phyloP scores from a whole-genome alignment of 2,797 vertebrate genomes.

The Tokudaia tokunoshimensis region DNA sequence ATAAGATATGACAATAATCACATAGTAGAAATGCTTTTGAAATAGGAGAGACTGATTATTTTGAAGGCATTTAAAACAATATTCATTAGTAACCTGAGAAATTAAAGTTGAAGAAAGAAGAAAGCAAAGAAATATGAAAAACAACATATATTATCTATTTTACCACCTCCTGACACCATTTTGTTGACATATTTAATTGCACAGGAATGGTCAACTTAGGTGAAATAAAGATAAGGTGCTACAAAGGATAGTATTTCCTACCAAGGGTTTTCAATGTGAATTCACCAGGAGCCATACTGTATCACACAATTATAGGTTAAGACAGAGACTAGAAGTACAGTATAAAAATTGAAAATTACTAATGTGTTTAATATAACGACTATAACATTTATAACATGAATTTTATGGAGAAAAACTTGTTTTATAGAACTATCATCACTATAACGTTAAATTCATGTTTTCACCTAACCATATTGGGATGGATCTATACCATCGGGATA shows the following conservation, averaged over 20 bases:
- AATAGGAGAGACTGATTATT: conserved; percentile 15
- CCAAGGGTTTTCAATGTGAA: not conserved
- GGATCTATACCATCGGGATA: not conserved
- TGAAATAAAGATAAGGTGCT: not conserved
- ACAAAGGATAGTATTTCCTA: not conserved
- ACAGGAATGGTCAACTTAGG: conserved; percentile 9
- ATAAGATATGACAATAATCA: not conserved
- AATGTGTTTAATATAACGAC: not conserved
- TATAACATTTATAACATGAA: conserved; percentile 37
- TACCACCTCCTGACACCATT: not conserved
- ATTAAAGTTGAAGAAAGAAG: conserved; percentile 10
- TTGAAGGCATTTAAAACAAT: conserved; percentile 36
- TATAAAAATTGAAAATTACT: conserved; percentile 9
- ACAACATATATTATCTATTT: not conserved
- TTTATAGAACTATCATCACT: conserved; percentile 54
- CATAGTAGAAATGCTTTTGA: not conserved
- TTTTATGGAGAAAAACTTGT: not conserved
- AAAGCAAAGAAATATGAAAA: not conserved
- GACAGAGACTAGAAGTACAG: conserved; percentile 8
- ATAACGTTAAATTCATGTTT: conserved; percentile 35
- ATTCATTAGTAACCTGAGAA: conserved; percentile 18
- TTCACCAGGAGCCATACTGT: not conserved
- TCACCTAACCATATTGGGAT: conserved; percentile 23
- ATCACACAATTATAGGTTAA: conserved; percentile 30
- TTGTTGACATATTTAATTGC: conserved; percentile 19